A percentile compares a stretch with the other conserved stretches of the same genome.
These are phyloP conservation scores for Periophthalmodon schlosseri DNA, from an alignment of 2,113 vertebrate species.

Conservation along the genomic window DNA sequence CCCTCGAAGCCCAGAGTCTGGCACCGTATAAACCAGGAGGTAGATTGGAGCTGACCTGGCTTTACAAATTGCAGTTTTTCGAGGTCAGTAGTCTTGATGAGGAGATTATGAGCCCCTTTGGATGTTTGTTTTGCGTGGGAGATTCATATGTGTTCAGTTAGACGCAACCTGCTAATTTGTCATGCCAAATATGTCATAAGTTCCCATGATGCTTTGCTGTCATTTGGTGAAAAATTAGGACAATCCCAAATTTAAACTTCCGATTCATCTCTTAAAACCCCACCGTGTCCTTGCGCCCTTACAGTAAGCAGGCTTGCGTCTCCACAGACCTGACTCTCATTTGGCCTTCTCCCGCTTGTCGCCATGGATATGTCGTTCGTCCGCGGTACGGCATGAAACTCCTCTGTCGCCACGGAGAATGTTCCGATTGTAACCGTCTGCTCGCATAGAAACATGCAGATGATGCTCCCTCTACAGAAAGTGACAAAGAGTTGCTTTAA, in stretches of 20 bases:
- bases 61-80: neutral
- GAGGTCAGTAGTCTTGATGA: conserved; percentile 2
- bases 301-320: no score
- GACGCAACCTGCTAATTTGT: no score
- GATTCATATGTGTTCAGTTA: no score
- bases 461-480: no score
- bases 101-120: neutral
- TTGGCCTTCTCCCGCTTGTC: no score
- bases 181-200: neutral
- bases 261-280: neutral
- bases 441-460: no score
- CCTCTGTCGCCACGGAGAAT: no score
- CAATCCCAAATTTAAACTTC: neutral
- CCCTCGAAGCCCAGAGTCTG: conserved; percentile 52
- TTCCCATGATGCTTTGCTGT: neutral
- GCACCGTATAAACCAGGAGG: conserved; percentile 23
- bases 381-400: no score
- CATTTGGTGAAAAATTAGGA: neutral
- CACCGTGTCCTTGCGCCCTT: neutral
- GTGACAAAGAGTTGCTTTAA: no score
- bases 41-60: conserved; percentile 21
- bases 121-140: neutral
- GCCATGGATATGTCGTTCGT: no score
- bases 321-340: no score
- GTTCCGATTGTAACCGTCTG: no score